Percentiles rank a stretch among this genome's conserved stretches.
phyloP scores from a whole-genome alignment of 2,888 invertebrate species.

The Corbicula japonica region DNA sequence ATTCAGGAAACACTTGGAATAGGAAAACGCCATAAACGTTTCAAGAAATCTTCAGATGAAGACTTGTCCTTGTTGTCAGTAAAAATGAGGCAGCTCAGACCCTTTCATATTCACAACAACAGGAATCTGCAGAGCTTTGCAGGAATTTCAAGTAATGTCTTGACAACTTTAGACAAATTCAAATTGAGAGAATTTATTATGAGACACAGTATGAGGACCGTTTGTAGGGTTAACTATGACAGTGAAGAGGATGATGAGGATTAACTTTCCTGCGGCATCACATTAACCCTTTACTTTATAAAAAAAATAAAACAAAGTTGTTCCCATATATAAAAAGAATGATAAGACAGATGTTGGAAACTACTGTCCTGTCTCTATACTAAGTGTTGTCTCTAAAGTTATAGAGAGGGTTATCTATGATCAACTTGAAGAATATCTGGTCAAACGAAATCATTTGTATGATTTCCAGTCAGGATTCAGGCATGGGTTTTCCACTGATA shows the following conservation, averaged over 20 bases:
- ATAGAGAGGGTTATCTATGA: no score
- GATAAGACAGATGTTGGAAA: no score
- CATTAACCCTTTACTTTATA: no score
- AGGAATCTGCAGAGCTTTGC: constrained; percentile 4
- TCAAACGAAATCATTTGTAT: no score
- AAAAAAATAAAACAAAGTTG: no score
- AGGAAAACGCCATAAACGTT: not conserved
- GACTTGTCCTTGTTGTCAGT: constrained; percentile 4
- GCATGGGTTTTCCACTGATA: no score
- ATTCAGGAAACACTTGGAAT: not conserved
- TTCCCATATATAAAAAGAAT: no score
- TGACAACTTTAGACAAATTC: constrained; percentile 3
- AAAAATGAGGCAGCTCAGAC: constrained; percentile 8
- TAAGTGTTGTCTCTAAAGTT: no score
- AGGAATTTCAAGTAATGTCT: not conserved
- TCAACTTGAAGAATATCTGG: no score
- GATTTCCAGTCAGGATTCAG: no score
- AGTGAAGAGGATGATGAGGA: constrained; percentile 1
- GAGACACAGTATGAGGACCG: constrained; percentile 14
- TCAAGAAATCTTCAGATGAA: constrained; percentile 14
- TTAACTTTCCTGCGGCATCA: no score
- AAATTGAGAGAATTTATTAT: constrained; percentile 23
- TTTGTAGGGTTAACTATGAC: not conserved
- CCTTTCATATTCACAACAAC: not conserved
- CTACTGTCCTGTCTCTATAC: no score